A percentile compares a stretch with the other conserved stretches of the same genome.
phyloP scores from a whole-genome alignment of 2,113 vertebrate species.

The Galbula dea region DNA sequence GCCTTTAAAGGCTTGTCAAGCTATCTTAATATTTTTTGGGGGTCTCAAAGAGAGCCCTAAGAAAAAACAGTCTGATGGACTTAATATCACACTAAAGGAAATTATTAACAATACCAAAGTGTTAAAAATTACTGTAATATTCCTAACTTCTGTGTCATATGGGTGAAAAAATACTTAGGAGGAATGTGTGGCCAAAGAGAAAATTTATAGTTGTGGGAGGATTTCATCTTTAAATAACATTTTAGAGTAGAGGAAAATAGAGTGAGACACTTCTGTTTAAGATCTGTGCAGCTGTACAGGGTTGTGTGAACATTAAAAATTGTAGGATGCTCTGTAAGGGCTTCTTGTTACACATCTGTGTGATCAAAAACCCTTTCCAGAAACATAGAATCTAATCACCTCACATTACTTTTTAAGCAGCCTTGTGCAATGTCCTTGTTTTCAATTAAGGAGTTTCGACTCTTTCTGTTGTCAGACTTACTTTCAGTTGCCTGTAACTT shows the following conservation, averaged over 20 bases:
- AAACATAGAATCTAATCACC: background rate
- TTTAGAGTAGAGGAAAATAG: background rate
- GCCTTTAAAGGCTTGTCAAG: constrained; percentile 28
- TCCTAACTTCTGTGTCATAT: background rate
- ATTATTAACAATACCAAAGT: background rate
- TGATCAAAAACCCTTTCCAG: background rate
- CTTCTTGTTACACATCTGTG: background rate
- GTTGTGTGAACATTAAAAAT: background rate
- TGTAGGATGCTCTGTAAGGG: background rate
- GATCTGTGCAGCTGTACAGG: background rate
- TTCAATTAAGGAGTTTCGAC: background rate
- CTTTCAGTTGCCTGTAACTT: background rate
- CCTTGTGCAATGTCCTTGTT: background rate
- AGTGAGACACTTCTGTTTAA: background rate
- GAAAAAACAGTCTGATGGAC: background rate
- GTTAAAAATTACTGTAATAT: background rate
- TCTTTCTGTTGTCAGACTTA: background rate
- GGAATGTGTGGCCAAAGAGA: background rate
- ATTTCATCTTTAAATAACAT: background rate
- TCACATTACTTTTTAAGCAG: background rate
- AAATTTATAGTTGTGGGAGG: background rate
- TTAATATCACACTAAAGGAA: background rate
- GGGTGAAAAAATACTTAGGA: background rate
- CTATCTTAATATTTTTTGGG: background rate
- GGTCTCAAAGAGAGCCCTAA: background rate